These are phyloP conservation scores for Creontiades dilutus DNA, from an alignment of 2,888 invertebrate genomes.

Conservation along the genomic window DNA sequence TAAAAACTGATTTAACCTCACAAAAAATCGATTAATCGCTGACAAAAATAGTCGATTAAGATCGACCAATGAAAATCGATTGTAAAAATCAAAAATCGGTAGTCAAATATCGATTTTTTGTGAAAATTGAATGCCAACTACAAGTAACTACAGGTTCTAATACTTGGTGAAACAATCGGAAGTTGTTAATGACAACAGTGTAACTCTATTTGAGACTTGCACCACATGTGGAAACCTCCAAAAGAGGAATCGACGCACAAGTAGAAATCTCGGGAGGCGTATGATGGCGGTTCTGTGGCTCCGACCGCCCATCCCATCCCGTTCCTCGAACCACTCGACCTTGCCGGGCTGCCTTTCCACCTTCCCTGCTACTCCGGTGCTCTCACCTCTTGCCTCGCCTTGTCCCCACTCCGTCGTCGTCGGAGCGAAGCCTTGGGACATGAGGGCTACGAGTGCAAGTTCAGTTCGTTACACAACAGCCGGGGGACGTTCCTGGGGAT, in stretches of 20 bases:
- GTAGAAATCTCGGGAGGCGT: background rate
- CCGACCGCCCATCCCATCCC: constrained; percentile 11
- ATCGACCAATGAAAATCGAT: too few relatives aligned
- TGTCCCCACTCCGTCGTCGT: background rate
- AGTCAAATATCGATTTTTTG: too few relatives aligned
- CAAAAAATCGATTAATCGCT: too few relatives aligned
- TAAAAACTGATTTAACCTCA: too few relatives aligned
- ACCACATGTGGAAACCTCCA: background rate
- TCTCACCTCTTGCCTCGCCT: background rate
- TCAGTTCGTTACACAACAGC: background rate
- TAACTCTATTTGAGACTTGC: background rate
- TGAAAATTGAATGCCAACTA: too few relatives aligned
- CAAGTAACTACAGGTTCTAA: too few relatives aligned
- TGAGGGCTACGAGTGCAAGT: constrained; percentile 42
- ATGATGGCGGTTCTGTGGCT: background rate
- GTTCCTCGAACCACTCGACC: background rate
- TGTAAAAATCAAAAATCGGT: too few relatives aligned
- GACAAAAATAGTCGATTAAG: too few relatives aligned
- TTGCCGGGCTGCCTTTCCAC: constrained; percentile 18
- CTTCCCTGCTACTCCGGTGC: background rate
- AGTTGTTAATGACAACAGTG: too few relatives aligned
- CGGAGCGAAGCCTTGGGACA: constrained; percentile 15
- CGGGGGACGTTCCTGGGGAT: background rate
- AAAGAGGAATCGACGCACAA: background rate
- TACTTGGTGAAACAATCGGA: too few relatives aligned